Percentiles rank a stretch among this genome's conserved stretches.
phyloP scores from a whole-genome alignment of 2,888 invertebrate genomes.

The Poecilobothrus nobilitatus region DNA sequence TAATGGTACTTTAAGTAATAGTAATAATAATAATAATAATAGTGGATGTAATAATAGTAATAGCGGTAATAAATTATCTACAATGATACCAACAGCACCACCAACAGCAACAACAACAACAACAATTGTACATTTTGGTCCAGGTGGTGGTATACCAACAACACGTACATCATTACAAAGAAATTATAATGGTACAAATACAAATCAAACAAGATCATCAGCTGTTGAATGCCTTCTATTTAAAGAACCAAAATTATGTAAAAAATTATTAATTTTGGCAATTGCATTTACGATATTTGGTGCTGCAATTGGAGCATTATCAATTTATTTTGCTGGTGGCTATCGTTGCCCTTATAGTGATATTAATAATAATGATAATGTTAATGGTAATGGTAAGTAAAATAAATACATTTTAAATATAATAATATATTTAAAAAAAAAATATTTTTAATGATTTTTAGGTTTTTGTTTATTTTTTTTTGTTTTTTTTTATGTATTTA shows the following conservation, averaged over 20 bases:
- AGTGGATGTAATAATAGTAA: not conserved
- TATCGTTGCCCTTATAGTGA: conserved; percentile 27
- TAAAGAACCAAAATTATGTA: conserved; percentile 63
- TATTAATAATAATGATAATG: conserved; percentile 26
- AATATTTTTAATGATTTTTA: too few relatives aligned
- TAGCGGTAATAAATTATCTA: not conserved
- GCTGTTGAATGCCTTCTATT: conserved; percentile 37
- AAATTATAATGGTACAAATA: conserved; percentile 13
- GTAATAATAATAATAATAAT: not conserved
- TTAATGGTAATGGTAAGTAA: conserved; percentile 11
- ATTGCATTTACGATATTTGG: conserved; percentile 41
- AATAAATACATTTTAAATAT: conserved; percentile 15
- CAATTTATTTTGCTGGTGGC: conserved; percentile 41
- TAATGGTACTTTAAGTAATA: not conserved
- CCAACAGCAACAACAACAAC: conserved; percentile 16
- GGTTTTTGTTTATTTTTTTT: not conserved
- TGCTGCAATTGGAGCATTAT: conserved; percentile 41
- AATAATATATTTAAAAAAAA: too few relatives aligned
- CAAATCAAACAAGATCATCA: not conserved
- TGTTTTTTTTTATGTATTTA: not conserved
- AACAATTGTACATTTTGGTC: conserved; percentile 38
- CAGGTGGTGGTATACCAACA: conserved; percentile 22
- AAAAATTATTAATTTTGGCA: conserved; percentile 42
- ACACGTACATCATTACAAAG: conserved; percentile 27
- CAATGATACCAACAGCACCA: not conserved